Evolutionary conservation across 2,797 vertebrate genomes (phyloP), one percentile per base, ranked within the genome.

Genomic region (Acrossocheilus fasciatus): DNA sequence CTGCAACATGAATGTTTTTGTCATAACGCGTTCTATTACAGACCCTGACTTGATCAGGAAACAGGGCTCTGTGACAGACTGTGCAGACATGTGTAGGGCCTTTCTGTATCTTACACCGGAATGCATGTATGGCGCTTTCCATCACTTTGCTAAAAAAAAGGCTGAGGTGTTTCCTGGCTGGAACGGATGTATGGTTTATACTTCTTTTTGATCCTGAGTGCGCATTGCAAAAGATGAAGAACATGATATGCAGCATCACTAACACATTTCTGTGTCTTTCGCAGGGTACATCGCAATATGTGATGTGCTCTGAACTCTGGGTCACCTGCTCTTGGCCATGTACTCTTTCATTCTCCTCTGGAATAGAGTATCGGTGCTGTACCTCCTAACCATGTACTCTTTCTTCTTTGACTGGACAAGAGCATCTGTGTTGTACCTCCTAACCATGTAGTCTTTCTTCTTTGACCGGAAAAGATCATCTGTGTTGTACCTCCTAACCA

Each of bases 11-110:
- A 23, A n/a, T 1, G 1, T 87, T 74, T 15, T 76, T 87, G 2
- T 20, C 20, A 36, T 59, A 87, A 4, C 57, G 57, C 41, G 14
- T 34, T 8, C 18, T 39, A 7, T 82, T 45, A 64, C 86, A 83
- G 30, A 4, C 5, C 36, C 12, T 36, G 6, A 87, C 81, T 66
- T 87, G 81, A n/a, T 89, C n/a, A 8, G 57, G 5, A 70, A 89
- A 89, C 39, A 81, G 11, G 4, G 54, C 26, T 43, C 62, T 81
- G 77, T 87, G 85, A 72, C 88, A 87, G 20, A 86, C 75, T 3
- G 84, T 86, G 66, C 66, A 69, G 11, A 69, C 1, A 15, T 34
- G 6, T 17, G 15, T 69, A 6, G 66, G 66, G 7, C 30, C 66
- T 5, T 69, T 14, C 15, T 3, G 14, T 17, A 69, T 36, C 36